Conservation (phyloP, 2,888 invertebrate genomes). For the Cryptus viduatorius region DNA sequence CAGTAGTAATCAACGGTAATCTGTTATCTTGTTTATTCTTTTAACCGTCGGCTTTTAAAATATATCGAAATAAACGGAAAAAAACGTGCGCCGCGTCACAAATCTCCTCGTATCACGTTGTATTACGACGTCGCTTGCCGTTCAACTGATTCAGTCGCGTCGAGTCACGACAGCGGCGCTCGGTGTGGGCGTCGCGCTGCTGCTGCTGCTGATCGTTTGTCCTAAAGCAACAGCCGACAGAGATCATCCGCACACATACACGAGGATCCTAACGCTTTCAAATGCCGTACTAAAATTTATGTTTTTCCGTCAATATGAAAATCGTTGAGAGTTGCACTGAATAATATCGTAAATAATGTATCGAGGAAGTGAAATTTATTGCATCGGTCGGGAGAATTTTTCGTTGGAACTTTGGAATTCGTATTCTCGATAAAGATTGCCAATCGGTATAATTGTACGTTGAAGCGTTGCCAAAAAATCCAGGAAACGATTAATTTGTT, state of each 20-base stretch:
- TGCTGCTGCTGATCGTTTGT: conserved; percentile 2
- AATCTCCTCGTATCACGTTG: conserved; percentile 42
- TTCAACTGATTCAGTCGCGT: conserved; percentile 53
- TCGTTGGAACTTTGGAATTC: neutral
- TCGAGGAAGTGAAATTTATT: neutral
- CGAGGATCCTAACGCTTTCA: neutral
- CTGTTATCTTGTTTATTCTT: neutral
- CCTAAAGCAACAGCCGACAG: neutral
- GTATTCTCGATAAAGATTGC: neutral
- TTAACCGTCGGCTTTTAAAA: neutral
- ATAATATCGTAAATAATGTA: neutral
- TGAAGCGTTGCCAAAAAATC: neutral
- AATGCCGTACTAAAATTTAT: neutral
- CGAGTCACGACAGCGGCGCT: conserved; percentile 41
- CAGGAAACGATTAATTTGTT: neutral
- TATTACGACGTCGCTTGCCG: conserved; percentile 42
- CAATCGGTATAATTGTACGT: neutral
- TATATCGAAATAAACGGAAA: neutral
- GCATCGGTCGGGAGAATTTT: neutral
- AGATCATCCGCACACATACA: conserved; percentile 14
- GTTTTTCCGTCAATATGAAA: neutral
- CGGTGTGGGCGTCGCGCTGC: conserved; percentile 10
- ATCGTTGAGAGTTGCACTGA: neutral
- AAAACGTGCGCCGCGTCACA: conserved; percentile 33
- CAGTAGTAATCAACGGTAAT: neutral